A percentile compares a stretch with the other conserved stretches of the same genome.
Conservation (phyloP, 2,797 vertebrate species). For the Crax fasciolata region DNA sequence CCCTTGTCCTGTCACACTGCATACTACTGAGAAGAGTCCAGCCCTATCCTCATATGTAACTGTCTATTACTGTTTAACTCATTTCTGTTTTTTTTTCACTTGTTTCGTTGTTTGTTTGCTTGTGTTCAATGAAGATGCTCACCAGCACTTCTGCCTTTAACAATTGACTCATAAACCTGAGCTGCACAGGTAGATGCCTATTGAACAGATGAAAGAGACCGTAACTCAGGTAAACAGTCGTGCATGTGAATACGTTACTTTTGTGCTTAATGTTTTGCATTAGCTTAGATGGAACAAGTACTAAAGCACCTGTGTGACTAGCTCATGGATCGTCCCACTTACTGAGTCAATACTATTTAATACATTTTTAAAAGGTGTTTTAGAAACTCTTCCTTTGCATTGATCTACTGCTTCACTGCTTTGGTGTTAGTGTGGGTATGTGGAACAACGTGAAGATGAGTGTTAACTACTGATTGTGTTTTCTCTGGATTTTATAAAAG, state of each 20-base stretch:
- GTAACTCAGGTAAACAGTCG: not conserved
- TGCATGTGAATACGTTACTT: not conserved
- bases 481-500: not conserved
- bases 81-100: fast-evolving
- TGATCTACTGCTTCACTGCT: not conserved
- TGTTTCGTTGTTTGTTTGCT: not conserved
- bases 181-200: not conserved
- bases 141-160: not conserved
- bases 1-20: too few relatives aligned
- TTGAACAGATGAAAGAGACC: not conserved
- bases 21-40: too few relatives aligned
- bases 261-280: not conserved
- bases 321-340: not conserved
- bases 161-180: not conserved
- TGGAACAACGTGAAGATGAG: fast-evolving
- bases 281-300: not conserved
- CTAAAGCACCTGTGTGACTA: not conserved
- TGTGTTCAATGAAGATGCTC: not conserved
- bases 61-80: not conserved
- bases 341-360: not conserved
- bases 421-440: not conserved
- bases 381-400: not conserved
- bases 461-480: not conserved
- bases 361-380: not conserved
- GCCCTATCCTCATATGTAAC: too few relatives aligned